These are phyloP conservation scores for Megamerina dolium DNA, from an alignment of 2,888 invertebrate species.

Conservation along the genomic window DNA sequence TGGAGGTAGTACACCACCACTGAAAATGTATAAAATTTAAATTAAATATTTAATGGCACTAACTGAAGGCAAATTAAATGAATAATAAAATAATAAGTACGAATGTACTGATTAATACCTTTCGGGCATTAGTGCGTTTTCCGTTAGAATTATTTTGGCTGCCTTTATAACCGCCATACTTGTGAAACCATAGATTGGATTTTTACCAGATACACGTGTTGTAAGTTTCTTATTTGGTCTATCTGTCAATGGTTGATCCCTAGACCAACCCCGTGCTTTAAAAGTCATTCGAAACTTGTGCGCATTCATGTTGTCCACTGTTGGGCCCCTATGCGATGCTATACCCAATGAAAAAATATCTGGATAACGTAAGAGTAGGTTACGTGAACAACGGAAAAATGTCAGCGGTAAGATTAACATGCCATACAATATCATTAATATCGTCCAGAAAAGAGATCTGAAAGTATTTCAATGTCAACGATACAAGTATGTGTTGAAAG, in stretches of 20 bases:
- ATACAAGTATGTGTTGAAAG: too few relatives aligned
- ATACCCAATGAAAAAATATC: constrained; percentile 63
- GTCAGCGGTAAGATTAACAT: constrained; percentile 58
- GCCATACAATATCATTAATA: constrained; percentile 49
- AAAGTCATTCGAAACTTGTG: constrained; percentile 61
- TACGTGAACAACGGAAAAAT: constrained; percentile 56
- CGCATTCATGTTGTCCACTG: constrained; percentile 54
- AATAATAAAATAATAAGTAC: too few relatives aligned
- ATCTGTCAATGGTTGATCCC: constrained; percentile 52
- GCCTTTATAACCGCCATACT: constrained; percentile 62
- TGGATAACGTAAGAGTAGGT: constrained; percentile 60
- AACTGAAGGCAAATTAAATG: too few relatives aligned
- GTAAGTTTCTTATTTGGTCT: constrained; percentile 58
- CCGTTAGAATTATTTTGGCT: constrained; percentile 66
- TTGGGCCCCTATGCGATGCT: constrained; percentile 61
- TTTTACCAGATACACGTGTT: constrained; percentile 53
- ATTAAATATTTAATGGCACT: background rate
- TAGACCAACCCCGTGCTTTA: constrained; percentile 69
- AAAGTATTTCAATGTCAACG: too few relatives aligned
- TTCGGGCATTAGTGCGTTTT: constrained; percentile 65
- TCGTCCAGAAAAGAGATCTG: constrained; percentile 34
- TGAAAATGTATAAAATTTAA: constrained; percentile 4
- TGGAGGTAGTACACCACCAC: constrained; percentile 76
- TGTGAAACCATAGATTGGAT: constrained; percentile 69
- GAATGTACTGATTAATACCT: too few relatives aligned